These are phyloP conservation scores for Xylophagus ater DNA, from an alignment of 2,888 invertebrate species.

Conservation along the genomic window DNA sequence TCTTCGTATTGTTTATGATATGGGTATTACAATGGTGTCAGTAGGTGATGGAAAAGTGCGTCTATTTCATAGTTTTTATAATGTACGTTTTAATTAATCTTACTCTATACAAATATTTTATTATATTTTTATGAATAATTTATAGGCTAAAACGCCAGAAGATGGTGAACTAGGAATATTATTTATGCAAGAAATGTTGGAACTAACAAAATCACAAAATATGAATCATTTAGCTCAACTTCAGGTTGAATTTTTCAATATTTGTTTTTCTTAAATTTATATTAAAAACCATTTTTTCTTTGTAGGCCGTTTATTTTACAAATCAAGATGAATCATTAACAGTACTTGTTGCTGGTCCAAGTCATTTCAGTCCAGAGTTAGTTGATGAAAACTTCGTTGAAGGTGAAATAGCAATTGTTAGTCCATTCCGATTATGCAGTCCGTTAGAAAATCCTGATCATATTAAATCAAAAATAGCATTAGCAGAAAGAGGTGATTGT, in stretches of 20 bases:
- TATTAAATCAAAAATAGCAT: slow-evolving; percentile 61
- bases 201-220: slow-evolving; percentile 63
- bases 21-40: slow-evolving; percentile 89
- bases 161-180: slow-evolving; percentile 86
- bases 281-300: slow-evolving; percentile 9
- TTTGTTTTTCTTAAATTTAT: slow-evolving; percentile 4
- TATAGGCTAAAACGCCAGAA: slow-evolving; percentile 71
- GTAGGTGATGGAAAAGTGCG: slow-evolving; percentile 85
- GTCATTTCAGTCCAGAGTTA: slow-evolving; percentile 78
- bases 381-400: slow-evolving; percentile 50
- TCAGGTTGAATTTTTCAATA: slow-evolving; percentile 25
- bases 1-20: slow-evolving; percentile 72
- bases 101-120: not conserved
- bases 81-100: slow-evolving; percentile 48
- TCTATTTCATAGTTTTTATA: slow-evolving; percentile 75
- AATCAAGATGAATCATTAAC: slow-evolving; percentile 35
- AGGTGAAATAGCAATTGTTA: slow-evolving; percentile 53
- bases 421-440: slow-evolving; percentile 56
- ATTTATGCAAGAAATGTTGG: slow-evolving; percentile 96
- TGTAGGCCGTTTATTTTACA: slow-evolving; percentile 39
- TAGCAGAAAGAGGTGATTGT: slow-evolving; percentile 86
- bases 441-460: slow-evolving; percentile 47
- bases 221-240: slow-evolving; percentile 35
- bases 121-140: slow-evolving; percentile 6
- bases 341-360: slow-evolving; percentile 67